Base-by-base conservation (phyloP, 2,888 invertebrate genomes). In the Aporophyla nigra region DNA sequence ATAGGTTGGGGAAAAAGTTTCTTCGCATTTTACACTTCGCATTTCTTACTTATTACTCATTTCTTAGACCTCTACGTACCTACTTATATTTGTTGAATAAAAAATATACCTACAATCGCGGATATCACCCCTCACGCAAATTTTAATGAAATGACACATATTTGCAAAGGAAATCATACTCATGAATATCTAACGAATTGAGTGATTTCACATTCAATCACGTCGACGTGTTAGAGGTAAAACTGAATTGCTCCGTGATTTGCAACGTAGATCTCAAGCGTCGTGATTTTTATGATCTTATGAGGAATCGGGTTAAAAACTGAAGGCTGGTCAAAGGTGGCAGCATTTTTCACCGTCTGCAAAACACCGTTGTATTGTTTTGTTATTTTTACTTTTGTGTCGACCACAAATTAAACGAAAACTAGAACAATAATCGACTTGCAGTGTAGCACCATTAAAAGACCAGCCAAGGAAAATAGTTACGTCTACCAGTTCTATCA, bases 171-270 rank as follows among this genome's bases (percentile, higher is more conserved):
- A 87, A 89, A 90, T 91, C 87, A 88, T 82, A 74, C 90, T 92
- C 92, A 92, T 93, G 92, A 92, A 93, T 93, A 91, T 51, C 88
- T 93, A 92, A 92, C 92, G 92, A 93, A 91, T 90, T 87, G 90
- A 67, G 58, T 61, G 83, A 73, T 27, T 72, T 72, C 43, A 61
- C 49, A 69, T 74, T 73, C 59, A 72, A 74, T 79, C 5, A 69
- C 51, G 33, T n/a, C 71, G 62, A 58, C 51, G 53, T 49, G 19
- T 63, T 40, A 10, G 4, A 16, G 27, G 46, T 54, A 16, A 53
- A 68, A 71, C 62, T 43, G 62, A 43, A 14, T 24, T 27, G 7
- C 54, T 49, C 21, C 14, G 67, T 62, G 27, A 43, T 49, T n/a
- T n/a, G 12, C 12, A 58, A 33, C 46, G 19, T 54, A 7, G 27